Base-by-base conservation (phyloP, 2,888 invertebrate genomes). In the Helicoverpa assulta region DNA sequence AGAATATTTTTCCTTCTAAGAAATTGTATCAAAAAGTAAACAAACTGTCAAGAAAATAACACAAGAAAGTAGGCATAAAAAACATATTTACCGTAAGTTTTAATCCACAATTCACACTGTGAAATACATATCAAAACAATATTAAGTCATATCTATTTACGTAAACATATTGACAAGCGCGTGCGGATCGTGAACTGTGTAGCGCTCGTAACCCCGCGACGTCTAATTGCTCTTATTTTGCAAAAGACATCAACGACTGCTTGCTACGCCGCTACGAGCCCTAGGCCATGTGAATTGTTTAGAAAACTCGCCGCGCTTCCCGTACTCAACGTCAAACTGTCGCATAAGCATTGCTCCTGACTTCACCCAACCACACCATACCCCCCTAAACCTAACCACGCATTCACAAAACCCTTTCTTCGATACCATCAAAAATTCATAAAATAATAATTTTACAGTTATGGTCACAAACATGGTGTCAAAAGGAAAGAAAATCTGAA, bases 401-500 rank as follows among this genome's bases (percentile, higher is more conserved):
- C 56, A 51, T 61, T 61, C 37, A 29, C 21, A 54, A 71, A 73
- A 69, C 57, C 64, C 37, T 66, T 66, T 43, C 50, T 55, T 56
- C 51, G 29, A 47, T 21, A 67, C 70, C 72, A 73, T 72, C 76
- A 82, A 78, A 71, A 82, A 70, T 74, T 77, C 69, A 78, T 47
- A 68, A 73, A 76, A 65, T 72, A 70, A 75, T 72, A 70, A 66
- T 78, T 82, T 77, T 76, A 85, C 81, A 80, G 76, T 85, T 88
- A 89, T 87, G 86, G 86, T 83, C 81, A 86, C 83, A 86, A 90
- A 86, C 90, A 88, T 86, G 85, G 85, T 86, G 85, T 83, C 75
- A 86, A 86, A 85, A 85, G 86, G 86, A 88, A 89, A 87, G 90
- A 92, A 90, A 92, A 91, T 90, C 90, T 88, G 89, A 91, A 91